Evolutionary conservation across 2,888 invertebrate genomes (phyloP).

Genomic region (Melinaea marsaeus): DNA sequence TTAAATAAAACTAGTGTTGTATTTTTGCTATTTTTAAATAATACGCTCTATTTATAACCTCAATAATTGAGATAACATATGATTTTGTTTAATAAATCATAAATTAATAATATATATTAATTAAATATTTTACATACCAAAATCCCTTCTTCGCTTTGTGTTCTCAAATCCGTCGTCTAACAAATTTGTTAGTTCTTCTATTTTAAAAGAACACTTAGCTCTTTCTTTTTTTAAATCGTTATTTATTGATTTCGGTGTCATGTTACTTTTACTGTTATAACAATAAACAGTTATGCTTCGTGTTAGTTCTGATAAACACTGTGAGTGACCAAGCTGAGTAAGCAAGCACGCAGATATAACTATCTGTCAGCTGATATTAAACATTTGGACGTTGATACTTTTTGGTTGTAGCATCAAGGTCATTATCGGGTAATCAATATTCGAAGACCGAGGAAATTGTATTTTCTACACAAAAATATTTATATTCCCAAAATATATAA

Average conservation of each 20-base stretch:
- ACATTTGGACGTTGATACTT: too few species aligned
- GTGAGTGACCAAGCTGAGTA: too few species aligned
- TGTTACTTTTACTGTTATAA: constrained; percentile 18
- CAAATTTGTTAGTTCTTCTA: constrained; percentile 85
- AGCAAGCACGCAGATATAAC: too few species aligned
- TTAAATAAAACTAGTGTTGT: neutral
- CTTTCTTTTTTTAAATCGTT: constrained; percentile 84
- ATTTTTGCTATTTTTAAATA: neutral
- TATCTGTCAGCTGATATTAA: too few species aligned
- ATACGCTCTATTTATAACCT: neutral
- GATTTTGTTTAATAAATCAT: neutral
- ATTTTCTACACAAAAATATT: too few species aligned
- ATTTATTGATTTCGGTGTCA: constrained; percentile 67
- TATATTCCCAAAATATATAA: too few species aligned
- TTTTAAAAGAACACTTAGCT: constrained; percentile 82
- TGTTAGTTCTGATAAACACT: neutral
- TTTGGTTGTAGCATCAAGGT: too few species aligned
- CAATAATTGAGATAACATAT: too few species aligned
- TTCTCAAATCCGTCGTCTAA: constrained; percentile 84
- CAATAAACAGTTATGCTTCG: neutral
- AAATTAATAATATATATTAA: too few species aligned
- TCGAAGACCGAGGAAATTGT: too few species aligned
- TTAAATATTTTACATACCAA: constrained; percentile 43
- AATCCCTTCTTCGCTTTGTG: constrained; percentile 78
- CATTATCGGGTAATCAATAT: too few species aligned